Base-by-base conservation (phyloP, 2,113 vertebrate species). In the Falco punctatus region DNA sequence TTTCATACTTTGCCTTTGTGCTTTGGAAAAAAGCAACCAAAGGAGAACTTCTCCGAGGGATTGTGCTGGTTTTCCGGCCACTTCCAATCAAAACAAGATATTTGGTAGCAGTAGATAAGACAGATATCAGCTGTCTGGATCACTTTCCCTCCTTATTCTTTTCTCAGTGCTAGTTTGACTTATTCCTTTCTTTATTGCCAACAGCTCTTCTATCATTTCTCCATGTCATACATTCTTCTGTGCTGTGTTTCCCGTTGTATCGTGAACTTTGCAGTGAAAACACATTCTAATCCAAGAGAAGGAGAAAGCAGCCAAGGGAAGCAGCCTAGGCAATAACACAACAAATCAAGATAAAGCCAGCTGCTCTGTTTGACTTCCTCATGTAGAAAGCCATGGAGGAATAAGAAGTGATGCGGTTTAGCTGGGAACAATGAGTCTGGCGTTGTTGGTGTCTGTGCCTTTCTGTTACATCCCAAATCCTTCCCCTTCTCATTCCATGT, bases 391-490 rank as follows among this genome's bases (percentile, higher is more conserved):
- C 30, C 58, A 62, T n/a, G 28, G 19, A 67, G 26, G 44, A 80
- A 51, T 35, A 72, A 61, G 48, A 78, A 85, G 8, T 44, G 26
- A 75, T 70, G 85, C 80, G 57, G 21, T 8, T 74, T 81, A 70
- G 9, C 0, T 71, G n/a, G n/a, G 23, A 71, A 38, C 0, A 7
- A 15, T 33, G 64, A 35, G 1, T 61, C 86, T 69, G 46, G 16
- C 1, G 0, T 23, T 72, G 32, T 49, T 3, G 2, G 11, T 54
- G 49, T 22, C 3, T 11, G 13, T 57, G 30, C 11, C 27, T 72
- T 82, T 86, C 57, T 0, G 0, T 38, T 78, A 55, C 1, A 2
- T 46, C 30, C 15, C 67, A 84, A 73, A 64, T 74, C n/a, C 26
- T 81, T 70, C 4, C 7, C 11, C 22, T 70, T 70, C 32, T 44